Evolutionary conservation across 2,113 vertebrate species (phyloP), one percentile per base, ranked within the genome.

Genomic region (Scartelaos histophorus): DNA sequence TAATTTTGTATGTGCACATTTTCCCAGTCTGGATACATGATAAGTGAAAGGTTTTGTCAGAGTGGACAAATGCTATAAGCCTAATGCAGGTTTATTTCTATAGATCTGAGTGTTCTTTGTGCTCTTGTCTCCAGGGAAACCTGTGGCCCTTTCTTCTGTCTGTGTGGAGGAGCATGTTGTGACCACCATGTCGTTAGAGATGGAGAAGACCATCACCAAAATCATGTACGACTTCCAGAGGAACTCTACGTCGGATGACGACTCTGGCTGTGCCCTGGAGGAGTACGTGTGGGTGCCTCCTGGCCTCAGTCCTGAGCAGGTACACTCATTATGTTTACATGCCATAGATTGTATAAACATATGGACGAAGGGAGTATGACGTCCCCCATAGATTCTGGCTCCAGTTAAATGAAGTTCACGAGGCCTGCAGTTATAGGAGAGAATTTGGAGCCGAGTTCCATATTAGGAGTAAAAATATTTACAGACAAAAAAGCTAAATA

Each of bases 161-260:
- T 88, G 84, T 77, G 78, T 58, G 83, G 94, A 94, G 92, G 95
- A 98, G 92, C 96, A 98, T 95, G 95, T 95, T 73, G 95, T 95
- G 87, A 95, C 95, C 61, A 95, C 93, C 89, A 98, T 98, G 98
- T 95, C 97, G 77, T 92, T 98, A 93, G 98, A 98, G 93, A 99
- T 99, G 98, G 98, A 99, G 92, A 99, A 98, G 92, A 97, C 96
- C 0, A 96, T 99, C 92, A 98, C 95, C 34, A 99, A 98, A 88
- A 94, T 99, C 91, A 98, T 98, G 96, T 99, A 98, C 81, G 98
- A 99, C 94, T 98, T 99, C 92, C 98, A 99, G 94, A 95, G 98
- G 91, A 99, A 98, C 90, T 98, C 97, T 0, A 98, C 97, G 71
- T 99, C 98, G 0, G 98, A 99, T 0, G 98, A 99, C 0, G 97